Conservation (phyloP, 2,888 invertebrate species). For the Xylophagus ater region DNA sequence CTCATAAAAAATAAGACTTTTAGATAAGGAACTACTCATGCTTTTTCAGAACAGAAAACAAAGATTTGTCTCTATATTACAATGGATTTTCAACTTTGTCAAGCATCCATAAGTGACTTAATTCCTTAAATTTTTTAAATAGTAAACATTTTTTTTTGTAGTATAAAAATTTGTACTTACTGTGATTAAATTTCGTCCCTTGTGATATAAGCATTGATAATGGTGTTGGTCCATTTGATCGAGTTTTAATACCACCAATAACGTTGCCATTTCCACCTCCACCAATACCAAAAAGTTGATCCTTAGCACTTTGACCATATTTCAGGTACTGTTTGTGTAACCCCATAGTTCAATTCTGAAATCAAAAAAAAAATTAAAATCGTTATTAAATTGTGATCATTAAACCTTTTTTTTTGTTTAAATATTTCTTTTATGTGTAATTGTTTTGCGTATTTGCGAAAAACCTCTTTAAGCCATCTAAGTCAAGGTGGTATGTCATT, state of each 20-base stretch:
- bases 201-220: slow-evolving; percentile 73
- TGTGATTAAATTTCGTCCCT: slow-evolving; percentile 60
- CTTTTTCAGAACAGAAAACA: no score
- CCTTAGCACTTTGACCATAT: slow-evolving; percentile 61
- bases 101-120: no score
- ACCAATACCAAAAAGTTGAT: slow-evolving; percentile 55
- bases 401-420: background rate
- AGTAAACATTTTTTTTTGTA: no score
- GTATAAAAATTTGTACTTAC: slow-evolving; percentile 51
- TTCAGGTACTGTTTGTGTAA: slow-evolving; percentile 67
- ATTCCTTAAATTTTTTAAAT: no score
- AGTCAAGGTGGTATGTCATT: no score
- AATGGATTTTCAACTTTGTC: no score
- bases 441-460: no score
- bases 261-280: slow-evolving; percentile 24
- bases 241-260: slow-evolving; percentile 24
- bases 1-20: no score
- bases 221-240: slow-evolving; percentile 46
- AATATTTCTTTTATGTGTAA: background rate
- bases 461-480: no score
- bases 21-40: no score
- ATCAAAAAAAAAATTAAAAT: slow-evolving; percentile 15
- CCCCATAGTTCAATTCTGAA: slow-evolving; percentile 45
- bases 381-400: background rate
- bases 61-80: no score